Evolutionary conservation across 2,113 vertebrate species (phyloP).

Genomic region (Phalacrocorax brasilianus): DNA sequence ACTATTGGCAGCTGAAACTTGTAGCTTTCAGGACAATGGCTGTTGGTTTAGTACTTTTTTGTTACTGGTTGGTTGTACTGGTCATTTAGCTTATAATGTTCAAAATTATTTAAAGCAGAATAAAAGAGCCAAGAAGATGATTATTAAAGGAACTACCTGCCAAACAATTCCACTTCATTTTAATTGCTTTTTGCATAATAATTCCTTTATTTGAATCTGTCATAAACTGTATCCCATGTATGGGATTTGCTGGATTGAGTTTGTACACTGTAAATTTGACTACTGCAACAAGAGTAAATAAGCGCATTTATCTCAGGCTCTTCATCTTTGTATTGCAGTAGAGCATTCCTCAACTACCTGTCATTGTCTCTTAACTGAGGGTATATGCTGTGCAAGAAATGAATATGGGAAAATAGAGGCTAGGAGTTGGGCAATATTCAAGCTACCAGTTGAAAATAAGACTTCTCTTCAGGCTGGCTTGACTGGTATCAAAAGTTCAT

Average conservation of each 20-base stretch:
- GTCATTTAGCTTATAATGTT: background rate
- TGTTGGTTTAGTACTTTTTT: background rate
- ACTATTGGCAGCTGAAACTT: background rate
- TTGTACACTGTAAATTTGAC: background rate
- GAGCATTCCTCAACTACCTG: background rate
- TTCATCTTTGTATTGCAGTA: background rate
- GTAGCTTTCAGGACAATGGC: background rate
- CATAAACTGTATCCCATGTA: rapidly evolving
- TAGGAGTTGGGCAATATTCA: background rate
- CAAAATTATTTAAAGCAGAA: background rate
- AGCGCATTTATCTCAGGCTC: background rate
- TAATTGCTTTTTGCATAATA: background rate
- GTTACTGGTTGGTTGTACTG: background rate
- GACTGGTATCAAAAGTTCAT: background rate
- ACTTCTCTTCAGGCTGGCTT: background rate
- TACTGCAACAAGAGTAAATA: background rate
- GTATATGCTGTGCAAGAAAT: background rate
- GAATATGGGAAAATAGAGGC: background rate
- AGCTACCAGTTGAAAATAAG: background rate
- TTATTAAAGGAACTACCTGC: background rate
- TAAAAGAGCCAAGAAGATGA: background rate
- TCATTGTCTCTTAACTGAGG: background rate
- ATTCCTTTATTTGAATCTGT: background rate
- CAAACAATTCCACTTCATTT: background rate
- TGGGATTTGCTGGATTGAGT: background rate